These are phyloP conservation scores for Panagrolaimus sp. DNA, from an alignment of 1,140 invertebrate genomes.

Conservation along the genomic window DNA sequence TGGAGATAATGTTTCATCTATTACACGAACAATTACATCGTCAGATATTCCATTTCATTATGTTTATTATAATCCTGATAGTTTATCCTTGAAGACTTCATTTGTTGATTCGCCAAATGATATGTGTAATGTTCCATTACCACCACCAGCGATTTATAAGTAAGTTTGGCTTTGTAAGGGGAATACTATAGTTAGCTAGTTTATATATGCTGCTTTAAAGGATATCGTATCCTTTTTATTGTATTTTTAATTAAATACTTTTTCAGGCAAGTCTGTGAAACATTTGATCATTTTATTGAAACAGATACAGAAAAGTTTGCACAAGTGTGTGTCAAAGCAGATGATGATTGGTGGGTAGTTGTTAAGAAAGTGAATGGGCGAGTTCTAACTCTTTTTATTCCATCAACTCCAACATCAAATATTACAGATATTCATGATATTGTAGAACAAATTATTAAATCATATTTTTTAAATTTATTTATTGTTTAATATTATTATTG, in stretches of 20 bases:
- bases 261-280: constrained; percentile 35
- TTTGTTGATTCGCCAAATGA: constrained; percentile 5
- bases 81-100: constrained; percentile 33
- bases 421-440: constrained; percentile 22
- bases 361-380: constrained; percentile 33
- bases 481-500: neutral
- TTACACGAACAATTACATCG: neutral
- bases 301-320: constrained; percentile 10
- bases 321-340: constrained; percentile 31
- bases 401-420: constrained; percentile 20
- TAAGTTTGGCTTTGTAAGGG: neutral
- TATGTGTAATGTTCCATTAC: constrained; percentile 18
- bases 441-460: constrained; percentile 12
- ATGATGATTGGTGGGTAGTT: constrained; percentile 41
- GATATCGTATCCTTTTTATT: neutral
- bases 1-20: constrained; percentile 22
- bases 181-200: neutral
- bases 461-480: constrained; percentile 4
- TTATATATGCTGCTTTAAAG: too few relatives aligned
- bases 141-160: constrained; percentile 9
- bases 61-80: constrained; percentile 39
- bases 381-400: constrained; percentile 25
- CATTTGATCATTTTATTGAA: constrained; percentile 32
- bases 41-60: constrained; percentile 36
- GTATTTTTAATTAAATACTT: too few relatives aligned